Evolutionary conservation across 2,113 vertebrate genomes (phyloP), one percentile per base, ranked within the genome.

Genomic region (Xiphorhynchus elegans): DNA sequence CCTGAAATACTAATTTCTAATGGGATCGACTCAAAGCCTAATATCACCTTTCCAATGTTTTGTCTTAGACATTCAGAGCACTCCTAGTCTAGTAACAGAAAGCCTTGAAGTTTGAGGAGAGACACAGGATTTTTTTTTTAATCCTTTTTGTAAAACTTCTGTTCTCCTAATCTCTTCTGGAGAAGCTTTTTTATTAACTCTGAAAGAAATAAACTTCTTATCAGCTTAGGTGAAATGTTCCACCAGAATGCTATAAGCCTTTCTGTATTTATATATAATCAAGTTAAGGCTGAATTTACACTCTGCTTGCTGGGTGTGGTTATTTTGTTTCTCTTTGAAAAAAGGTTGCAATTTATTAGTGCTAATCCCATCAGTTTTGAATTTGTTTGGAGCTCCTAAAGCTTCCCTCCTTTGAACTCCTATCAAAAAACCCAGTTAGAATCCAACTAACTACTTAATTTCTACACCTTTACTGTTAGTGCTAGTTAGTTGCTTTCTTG

Each of bases 1-100:
- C 16, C n/a, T 39, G 29, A 73, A 73, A 28, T 29, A 59, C 1
- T 59, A 26, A 50, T 91, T 90, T 12, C 44, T 80, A 17, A 20
- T 56, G 60, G n/a, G 5, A n/a, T 56, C 0, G 0, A 25, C 24
- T 77, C 8, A 92, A 83, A 79, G 10, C 28, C 25, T 50, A 25
- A 11, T 72, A 35, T 2, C n/a, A 93, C 17, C 28, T 81, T 81
- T 69, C 14, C 19, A 59, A 2, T 66, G 12, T 69, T 83, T 60
- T 46, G 7, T 40, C 40, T 80, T 66, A 10, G 16, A 87, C 19
- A 37, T 64, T 74, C 21, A 66, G 40, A 69, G 33, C 7, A 21
- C 16, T 84, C 2, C 28, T 47, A 60, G 8, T 62, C 42, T 35
- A 58, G 17, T 56, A 25, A 74, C 55, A 44, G 55, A 62, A 89